Evolutionary conservation across 64 coral and sea anemone genomes (phyloP), one percentile per base, ranked within the genome.

Genomic region (Trachythela sp.): DNA sequence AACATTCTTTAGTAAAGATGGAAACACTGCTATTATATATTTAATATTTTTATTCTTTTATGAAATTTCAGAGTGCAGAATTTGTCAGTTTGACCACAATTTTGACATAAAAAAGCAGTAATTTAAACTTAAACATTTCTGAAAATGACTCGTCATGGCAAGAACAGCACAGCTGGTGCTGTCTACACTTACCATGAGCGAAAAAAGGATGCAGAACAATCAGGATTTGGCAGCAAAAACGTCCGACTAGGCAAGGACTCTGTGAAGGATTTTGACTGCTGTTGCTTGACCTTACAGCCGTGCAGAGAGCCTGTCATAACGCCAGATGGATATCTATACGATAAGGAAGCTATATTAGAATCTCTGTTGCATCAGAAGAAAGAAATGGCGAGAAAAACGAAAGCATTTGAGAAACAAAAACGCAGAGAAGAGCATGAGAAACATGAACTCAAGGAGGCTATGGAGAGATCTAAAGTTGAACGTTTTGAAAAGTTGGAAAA

Each of bases 401-500:
- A 99, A 84, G 96, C 94, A 48, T 99, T 93, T 85, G 96, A 99
- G 45, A 99, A 99, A 50, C 96, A 99, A 51, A 95, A 93, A 89
- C 94, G 94, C 89, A 90, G 91, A 86, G 42, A 68, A 77, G 48
- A 94, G 5, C 86, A 70, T 18, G 93, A 99, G 51, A 84, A 91
- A 59, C 68, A 54, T 36, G 96, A 75, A 10, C 93, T 95, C 26
- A 39, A 48, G n/a, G 84, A 76, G 31, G 93, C 92, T 36, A 90
- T 88, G 84, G 91, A 95, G 84, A 58, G 83, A 52, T 88, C 93
- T 1, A 94, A 93, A 75, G 87, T 95, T 9, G 96, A 93, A 43
- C 90, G 86, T 36, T 99, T 99, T 87, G 84, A 95, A 36, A 93
- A 35, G 32, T 89, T 99, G 91, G 96, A 99, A 87, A 95, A 93